phyloP scores from a whole-genome alignment of 1,140 invertebrate genomes.

The Cotesia chilonis region DNA sequence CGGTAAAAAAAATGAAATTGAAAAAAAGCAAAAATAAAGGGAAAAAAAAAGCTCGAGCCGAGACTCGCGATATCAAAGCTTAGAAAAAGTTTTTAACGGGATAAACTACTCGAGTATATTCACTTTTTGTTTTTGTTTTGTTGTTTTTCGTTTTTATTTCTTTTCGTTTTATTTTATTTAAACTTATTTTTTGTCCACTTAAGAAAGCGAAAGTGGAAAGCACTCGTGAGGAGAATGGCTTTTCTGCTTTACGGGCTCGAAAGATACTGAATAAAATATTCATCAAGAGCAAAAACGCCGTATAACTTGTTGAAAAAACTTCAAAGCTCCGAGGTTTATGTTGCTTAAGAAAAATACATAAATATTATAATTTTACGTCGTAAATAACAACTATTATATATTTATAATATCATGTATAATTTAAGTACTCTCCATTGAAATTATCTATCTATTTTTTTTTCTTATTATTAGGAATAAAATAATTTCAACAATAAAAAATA shows the following conservation, averaged over 20 bases:
- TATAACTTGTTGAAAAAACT: constrained; percentile 14
- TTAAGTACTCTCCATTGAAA: background rate
- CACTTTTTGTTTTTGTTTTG: constrained; percentile 16
- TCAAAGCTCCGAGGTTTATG: constrained; percentile 10
- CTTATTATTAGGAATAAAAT: background rate
- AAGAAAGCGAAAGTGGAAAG: constrained; percentile 33
- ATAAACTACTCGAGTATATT: constrained; percentile 35
- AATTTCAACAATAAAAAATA: background rate
- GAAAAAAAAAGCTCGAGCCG: background rate
- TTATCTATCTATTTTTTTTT: background rate
- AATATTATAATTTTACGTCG: background rate
- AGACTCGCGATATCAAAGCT: constrained; percentile 35
- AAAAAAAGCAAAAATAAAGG: constrained; percentile 23
- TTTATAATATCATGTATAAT: background rate
- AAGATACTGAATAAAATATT: constrained; percentile 34
- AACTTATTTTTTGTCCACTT: constrained; percentile 15
- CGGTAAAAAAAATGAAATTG: too few species aligned
- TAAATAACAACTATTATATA: too few species aligned
- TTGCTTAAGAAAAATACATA: constrained; percentile 12
- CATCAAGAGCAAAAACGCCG: constrained; percentile 8
- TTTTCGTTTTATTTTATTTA: constrained; percentile 19
- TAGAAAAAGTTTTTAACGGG: constrained; percentile 38
- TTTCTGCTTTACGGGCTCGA: constrained; percentile 7
- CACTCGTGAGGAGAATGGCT: constrained; percentile 16
- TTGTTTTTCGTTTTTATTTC: constrained; percentile 17